A percentile compares a stretch with the other conserved stretches of the same genome.
Evolutionary conservation across 2,113 vertebrate genomes (phyloP).

Genomic region (Nipponia nippon): DNA sequence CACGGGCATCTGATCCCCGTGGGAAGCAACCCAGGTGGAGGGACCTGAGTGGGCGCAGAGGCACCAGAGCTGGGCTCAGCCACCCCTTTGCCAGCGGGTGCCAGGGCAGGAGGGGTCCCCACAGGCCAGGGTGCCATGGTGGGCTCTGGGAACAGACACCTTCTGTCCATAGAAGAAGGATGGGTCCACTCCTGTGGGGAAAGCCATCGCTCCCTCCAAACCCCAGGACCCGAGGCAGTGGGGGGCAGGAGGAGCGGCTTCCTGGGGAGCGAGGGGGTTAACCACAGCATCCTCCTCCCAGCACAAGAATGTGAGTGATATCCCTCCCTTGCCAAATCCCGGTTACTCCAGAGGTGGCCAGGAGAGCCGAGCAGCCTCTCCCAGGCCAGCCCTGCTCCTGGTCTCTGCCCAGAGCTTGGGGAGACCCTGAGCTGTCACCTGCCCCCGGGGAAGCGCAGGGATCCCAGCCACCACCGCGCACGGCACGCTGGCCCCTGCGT

Average conservation of each 20-base stretch:
- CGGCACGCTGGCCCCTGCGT: background rate
- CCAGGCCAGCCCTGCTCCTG: background rate
- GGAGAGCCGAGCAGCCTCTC: slow-evolving; percentile 8
- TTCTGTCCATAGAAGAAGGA: background rate
- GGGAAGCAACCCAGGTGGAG: background rate
- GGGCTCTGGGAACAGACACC: background rate
- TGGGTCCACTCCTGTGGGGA: accelerated
- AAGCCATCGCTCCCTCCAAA: background rate
- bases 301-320: background rate
- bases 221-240: accelerated
- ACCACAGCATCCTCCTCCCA: background rate
- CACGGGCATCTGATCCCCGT: background rate
- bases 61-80: background rate
- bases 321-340: background rate
- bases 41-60: background rate
- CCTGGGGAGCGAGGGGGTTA: background rate
- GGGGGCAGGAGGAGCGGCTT: background rate
- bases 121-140: background rate
- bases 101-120: background rate
- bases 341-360: background rate
- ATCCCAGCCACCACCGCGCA: background rate
- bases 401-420: background rate
- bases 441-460: accelerated
- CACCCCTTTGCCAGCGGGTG: background rate
- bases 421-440: background rate